A percentile compares a stretch with the other conserved stretches of the same genome.
Conservation (phyloP, 2,113 vertebrate genomes). For the Cochlearius cochlearius region DNA sequence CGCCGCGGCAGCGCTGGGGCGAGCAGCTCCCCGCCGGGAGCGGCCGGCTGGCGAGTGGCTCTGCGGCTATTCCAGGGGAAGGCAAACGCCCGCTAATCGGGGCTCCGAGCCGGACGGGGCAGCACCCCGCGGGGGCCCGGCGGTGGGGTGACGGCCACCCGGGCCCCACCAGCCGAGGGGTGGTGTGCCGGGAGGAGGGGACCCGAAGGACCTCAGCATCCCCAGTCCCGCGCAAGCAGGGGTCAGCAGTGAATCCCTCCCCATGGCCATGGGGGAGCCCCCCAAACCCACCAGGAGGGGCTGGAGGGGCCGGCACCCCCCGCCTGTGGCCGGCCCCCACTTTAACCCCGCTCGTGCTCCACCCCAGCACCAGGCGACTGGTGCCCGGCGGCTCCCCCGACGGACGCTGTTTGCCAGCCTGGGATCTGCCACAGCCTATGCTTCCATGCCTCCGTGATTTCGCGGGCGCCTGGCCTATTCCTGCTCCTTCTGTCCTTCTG, state of each 20-base stretch:
- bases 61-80: not conserved
- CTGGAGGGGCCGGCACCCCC: too few species aligned
- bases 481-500: not conserved
- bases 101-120: not conserved
- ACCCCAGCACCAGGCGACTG: accelerated
- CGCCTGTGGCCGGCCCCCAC: too few species aligned
- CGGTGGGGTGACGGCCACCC: accelerated
- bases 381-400: accelerated
- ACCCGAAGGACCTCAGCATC: accelerated
- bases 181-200: not conserved
- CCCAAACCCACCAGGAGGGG: not conserved
- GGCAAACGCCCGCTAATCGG: not conserved
- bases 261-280: not conserved
- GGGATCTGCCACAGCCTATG: too few species aligned
- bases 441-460: too few species aligned
- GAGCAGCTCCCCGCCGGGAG: accelerated
- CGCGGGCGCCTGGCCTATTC: not conserved
- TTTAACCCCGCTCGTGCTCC: accelerated
- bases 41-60: not conserved
- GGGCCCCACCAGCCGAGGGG: not conserved
- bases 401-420: accelerated
- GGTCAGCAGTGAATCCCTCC: not conserved
- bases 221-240: not conserved
- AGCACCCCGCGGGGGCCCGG: not conserved
- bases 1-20: accelerated